Evolutionary conservation across 2,797 vertebrate species (phyloP).

Genomic region (Cichlasoma orientale): DNA sequence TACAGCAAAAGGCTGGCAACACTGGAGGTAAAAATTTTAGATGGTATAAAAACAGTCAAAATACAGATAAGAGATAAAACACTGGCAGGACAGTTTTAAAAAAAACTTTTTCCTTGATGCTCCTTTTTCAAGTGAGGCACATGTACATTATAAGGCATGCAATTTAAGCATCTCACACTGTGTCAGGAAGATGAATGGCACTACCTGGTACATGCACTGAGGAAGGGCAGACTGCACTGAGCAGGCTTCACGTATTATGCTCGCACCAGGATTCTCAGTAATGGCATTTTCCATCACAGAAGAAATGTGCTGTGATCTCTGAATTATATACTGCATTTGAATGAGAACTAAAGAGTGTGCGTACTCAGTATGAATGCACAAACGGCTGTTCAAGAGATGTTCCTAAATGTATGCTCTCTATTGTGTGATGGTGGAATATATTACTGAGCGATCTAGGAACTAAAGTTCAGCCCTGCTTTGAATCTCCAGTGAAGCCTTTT

Average conservation of each 20-base stretch:
- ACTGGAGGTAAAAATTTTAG: neutral
- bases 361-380: neutral
- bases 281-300: constrained; percentile 28
- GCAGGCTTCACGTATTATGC: constrained; percentile 13
- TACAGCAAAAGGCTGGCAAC: constrained; percentile 8
- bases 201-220: constrained; percentile 12
- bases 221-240: constrained; percentile 15
- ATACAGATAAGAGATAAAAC: neutral
- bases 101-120: neutral
- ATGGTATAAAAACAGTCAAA: neutral
- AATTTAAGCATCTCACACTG: constrained; percentile 41
- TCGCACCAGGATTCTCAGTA: constrained; percentile 10
- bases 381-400: neutral
- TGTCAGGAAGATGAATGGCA: constrained; percentile 59
- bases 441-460: neutral
- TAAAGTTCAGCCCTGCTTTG: neutral
- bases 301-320: constrained; percentile 21
- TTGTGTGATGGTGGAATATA: neutral
- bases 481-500: neutral
- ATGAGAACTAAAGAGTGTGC: neutral
- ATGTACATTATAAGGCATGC: constrained; percentile 4
- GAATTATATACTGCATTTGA: constrained; percentile 13
- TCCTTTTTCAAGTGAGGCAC: constrained; percentile 17
- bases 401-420: neutral
- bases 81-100: neutral